phyloP scores from a whole-genome alignment of 2,888 invertebrate species.

The Spisula solida region DNA sequence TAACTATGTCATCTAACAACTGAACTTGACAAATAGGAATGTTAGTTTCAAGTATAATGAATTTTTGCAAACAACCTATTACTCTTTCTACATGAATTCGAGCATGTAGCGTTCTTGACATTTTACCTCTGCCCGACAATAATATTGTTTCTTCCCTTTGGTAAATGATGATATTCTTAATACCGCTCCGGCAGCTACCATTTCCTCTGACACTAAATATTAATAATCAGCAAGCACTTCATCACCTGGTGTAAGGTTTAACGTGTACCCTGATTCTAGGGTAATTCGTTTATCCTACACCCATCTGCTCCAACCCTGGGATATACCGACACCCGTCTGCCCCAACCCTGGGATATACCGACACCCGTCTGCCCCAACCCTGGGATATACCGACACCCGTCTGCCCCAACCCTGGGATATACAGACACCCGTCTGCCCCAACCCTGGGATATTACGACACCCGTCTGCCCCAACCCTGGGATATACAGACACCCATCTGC shows the following conservation, averaged over 20 bases:
- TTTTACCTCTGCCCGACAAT: constrained; percentile 67
- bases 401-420: constrained; percentile 70
- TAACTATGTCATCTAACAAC: too few relatives aligned
- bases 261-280: constrained; percentile 61
- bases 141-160: constrained; percentile 68
- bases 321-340: constrained; percentile 71
- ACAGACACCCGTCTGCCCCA: constrained; percentile 67
- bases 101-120: constrained; percentile 60
- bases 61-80: constrained; percentile 49
- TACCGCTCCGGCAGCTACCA: constrained; percentile 52
- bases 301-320: constrained; percentile 68
- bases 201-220: not conserved
- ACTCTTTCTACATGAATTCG: constrained; percentile 72
- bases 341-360: constrained; percentile 69
- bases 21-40: too few relatives aligned
- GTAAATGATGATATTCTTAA: constrained; percentile 67
- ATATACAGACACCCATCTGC: constrained; percentile 71
- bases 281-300: constrained; percentile 69
- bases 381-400: constrained; percentile 67
- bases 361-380: constrained; percentile 70
- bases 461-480: constrained; percentile 68
- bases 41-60: too few relatives aligned
- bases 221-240: constrained; percentile 72
- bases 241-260: constrained; percentile 63
- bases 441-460: constrained; percentile 63